Evolutionary conservation across 2,888 invertebrate species (phyloP).

Genomic region (Halictus ligatus): DNA sequence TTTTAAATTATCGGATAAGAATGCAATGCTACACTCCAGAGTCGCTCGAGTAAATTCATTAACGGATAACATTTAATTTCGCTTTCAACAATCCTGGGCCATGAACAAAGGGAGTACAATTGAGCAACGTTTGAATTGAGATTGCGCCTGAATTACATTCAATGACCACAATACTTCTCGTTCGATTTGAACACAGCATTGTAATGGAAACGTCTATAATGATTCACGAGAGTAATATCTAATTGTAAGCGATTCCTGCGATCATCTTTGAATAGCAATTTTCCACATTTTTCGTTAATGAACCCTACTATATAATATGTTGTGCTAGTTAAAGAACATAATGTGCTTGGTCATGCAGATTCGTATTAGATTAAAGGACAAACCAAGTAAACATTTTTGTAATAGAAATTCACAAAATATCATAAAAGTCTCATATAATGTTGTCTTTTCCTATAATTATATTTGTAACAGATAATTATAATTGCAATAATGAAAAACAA

Average conservation of each 20-base stretch:
- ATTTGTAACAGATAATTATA: too few species aligned
- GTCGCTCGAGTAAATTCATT: constrained; percentile 28
- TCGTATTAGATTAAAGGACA: background rate
- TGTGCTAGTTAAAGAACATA: background rate
- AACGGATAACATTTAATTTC: constrained; percentile 35
- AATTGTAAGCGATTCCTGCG: constrained; percentile 16
- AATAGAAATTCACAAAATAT: background rate
- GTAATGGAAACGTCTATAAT: constrained; percentile 66
- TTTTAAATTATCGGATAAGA: too few species aligned
- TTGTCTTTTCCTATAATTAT: too few species aligned
- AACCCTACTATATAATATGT: background rate
- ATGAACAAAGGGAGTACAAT: constrained; percentile 18
- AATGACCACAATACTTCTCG: constrained; percentile 27
- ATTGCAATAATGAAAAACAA: too few species aligned
- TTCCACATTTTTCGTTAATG: constrained; percentile 7
- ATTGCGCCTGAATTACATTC: constrained; percentile 56
- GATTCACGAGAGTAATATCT: constrained; percentile 61
- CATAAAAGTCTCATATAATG: too few species aligned
- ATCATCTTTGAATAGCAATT: constrained; percentile 16
- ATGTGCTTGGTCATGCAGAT: background rate
- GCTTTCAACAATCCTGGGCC: background rate
- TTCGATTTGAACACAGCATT: constrained; percentile 26
- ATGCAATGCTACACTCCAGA: too few species aligned
- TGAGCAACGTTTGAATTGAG: constrained; percentile 54
- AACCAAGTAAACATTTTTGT: background rate